Base-by-base conservation (phyloP, 2,888 invertebrate species). In the Tetranychus truncatus region DNA sequence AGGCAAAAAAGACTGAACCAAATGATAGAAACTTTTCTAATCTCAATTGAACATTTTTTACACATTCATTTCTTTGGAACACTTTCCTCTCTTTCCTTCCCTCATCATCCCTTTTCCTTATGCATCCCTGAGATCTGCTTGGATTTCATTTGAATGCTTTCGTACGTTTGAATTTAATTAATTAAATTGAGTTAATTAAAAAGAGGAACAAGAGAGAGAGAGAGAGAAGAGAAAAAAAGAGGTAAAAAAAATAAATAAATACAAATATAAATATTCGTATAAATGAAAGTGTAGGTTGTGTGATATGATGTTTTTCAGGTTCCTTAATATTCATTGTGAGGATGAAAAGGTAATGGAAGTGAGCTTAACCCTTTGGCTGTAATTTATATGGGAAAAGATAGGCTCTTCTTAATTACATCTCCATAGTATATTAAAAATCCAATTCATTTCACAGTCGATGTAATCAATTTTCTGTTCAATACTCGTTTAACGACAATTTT, bases 171-270 rank as follows among this genome's bases (percentile, higher is more conserved):
- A 55, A 55, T 55, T 55, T 55, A 55, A 55, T 55, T 55, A 55
- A 55, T 55, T 55, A 55, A 55, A 55, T 55, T 55, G 55, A 55
- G 55, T 55, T 55, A 55, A 55, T 55, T 55, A 55, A 55, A 55
- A 55, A 55, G 55, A 55, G 9, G 55, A 55, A 69, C 4, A 9
- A 69, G 20, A 69, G 66, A 66, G 11, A 66, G 66, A 66, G 11
- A 66, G 66, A 66, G 20, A 66, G 6, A 66, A 11, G 11, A 66
- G 11, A 9, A 66, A 66, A 20, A 66, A 20, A 66, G n/a, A 66
- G 34, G 34, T 5, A 34, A 55, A 15, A 55, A 55, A 55, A 46
- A 46, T 11, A 46, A 46, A 55, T 55, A 15, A 55, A 15, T 15
- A 15, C 55, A 55, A 15, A 55, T 55, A 55, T 15, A 55, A 15